Percentiles rank a stretch among this genome's conserved stretches.
These are phyloP conservation scores for Parus major DNA, from an alignment of 2,113 vertebrate genomes.

Conservation along the genomic window DNA sequence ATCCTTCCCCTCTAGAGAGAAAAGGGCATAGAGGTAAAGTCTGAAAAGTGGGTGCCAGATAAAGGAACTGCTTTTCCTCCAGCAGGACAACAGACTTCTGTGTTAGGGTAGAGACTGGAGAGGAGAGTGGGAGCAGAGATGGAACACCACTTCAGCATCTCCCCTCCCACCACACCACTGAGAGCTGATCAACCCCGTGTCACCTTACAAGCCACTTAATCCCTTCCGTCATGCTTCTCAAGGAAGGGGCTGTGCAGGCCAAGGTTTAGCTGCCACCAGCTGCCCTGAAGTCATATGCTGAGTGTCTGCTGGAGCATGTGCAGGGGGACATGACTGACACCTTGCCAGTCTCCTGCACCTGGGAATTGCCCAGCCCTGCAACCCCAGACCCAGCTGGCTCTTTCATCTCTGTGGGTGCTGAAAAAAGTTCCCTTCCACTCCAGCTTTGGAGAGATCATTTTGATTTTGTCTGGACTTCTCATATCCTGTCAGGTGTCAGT, in stretches of 20 bases:
- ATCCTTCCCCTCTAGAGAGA: not conserved
- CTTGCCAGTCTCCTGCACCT: slow-evolving; percentile 23
- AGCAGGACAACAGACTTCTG: not conserved
- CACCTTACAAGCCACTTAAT: slow-evolving; percentile 69
- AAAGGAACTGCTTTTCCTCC: not conserved
- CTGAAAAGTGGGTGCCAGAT: not conserved
- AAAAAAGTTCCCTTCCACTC: not conserved
- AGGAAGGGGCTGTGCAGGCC: slow-evolving; percentile 29
- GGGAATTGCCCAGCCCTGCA: slow-evolving; percentile 36
- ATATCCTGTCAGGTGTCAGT: slow-evolving; percentile 76
- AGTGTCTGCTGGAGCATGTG: not conserved
- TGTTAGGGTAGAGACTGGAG: not conserved
- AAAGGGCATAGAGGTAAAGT: not conserved
- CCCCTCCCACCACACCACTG: not conserved
- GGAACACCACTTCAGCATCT: slow-evolving; percentile 21
- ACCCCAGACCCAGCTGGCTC: slow-evolving; percentile 43
- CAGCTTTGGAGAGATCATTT: slow-evolving; percentile 63
- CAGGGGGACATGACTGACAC: slow-evolving; percentile 60
- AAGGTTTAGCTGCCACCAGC: slow-evolving; percentile 42
- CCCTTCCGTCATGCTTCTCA: slow-evolving; percentile 61
- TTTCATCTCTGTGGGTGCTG: slow-evolving; percentile 59
- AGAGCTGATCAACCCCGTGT: slow-evolving; percentile 49
- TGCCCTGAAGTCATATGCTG: slow-evolving; percentile 52
- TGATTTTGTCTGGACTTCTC: slow-evolving; percentile 63
- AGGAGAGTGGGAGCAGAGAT: not conserved